Percentiles rank a stretch among this genome's conserved stretches.
Conservation (phyloP, 2,888 invertebrate genomes). For the Caenorhabditis virilis region DNA sequence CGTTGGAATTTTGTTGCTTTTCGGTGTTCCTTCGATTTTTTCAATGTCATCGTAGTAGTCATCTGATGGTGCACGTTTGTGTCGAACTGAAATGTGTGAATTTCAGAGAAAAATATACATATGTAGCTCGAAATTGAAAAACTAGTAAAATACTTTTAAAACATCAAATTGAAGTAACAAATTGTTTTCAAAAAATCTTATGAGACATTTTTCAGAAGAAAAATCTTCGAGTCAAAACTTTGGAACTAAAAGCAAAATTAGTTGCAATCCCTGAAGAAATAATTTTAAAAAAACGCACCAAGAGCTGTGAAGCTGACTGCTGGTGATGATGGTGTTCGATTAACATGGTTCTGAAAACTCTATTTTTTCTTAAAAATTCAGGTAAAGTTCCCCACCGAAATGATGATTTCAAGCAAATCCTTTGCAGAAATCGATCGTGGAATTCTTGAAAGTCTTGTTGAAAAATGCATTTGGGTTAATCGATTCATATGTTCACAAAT, state of each 20-base stretch:
- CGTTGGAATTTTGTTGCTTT: neutral
- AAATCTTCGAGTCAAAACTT: neutral
- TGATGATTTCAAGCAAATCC: constrained; percentile 45
- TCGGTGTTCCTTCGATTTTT: constrained; percentile 25
- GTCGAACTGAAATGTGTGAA: constrained; percentile 7
- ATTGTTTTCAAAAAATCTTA: too few relatives aligned
- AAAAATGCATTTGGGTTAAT: constrained; percentile 53
- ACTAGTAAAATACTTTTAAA: too few relatives aligned
- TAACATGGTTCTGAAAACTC: constrained; percentile 21
- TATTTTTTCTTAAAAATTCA: neutral
- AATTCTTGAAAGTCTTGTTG: constrained; percentile 45
- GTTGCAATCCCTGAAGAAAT: too few relatives aligned
- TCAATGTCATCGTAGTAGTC: constrained; percentile 49
- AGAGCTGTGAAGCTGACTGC: constrained; percentile 16
- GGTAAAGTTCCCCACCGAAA: constrained; percentile 22
- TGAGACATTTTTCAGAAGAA: too few relatives aligned
- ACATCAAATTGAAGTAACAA: too few relatives aligned
- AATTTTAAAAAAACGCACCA: neutral
- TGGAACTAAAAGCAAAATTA: too few relatives aligned
- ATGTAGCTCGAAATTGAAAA: too few relatives aligned
- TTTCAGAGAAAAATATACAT: too few relatives aligned
- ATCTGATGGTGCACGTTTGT: constrained; percentile 26
- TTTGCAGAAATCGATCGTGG: constrained; percentile 51
- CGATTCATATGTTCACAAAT: constrained; percentile 55
- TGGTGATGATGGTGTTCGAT: constrained; percentile 10